These are phyloP conservation scores for Bolborhynchus lineola DNA, from an alignment of 2,113 vertebrate species.

Conservation along the genomic window DNA sequence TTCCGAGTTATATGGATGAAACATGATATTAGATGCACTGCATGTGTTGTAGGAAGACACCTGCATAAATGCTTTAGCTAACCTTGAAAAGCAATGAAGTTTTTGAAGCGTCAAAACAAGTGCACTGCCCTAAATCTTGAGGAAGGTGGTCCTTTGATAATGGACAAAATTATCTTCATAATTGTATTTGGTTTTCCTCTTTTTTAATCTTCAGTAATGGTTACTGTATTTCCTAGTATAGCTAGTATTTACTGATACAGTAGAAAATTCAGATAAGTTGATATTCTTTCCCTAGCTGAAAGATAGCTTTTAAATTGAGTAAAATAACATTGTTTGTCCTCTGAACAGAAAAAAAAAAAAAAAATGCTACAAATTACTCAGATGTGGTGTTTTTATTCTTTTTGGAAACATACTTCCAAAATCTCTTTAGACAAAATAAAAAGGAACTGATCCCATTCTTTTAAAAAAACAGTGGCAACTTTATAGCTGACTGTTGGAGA, in stretches of 20 bases:
- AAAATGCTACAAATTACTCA: not conserved
- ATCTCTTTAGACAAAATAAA: not conserved
- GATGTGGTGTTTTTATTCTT: not conserved
- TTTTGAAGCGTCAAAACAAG: not conserved
- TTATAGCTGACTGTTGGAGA: constrained; percentile 4
- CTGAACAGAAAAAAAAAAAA: not conserved
- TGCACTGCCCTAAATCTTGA: not conserved
- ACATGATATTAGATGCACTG: not conserved
- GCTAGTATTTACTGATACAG: not conserved
- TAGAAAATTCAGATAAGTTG: not conserved
- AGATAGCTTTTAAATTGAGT: not conserved
- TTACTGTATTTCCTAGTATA: not conserved
- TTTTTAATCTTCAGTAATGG: not conserved
- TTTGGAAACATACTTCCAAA: not conserved
- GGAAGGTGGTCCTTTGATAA: not conserved
- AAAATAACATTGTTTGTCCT: not conserved
- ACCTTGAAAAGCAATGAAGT: not conserved
- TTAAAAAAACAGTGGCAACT: not conserved
- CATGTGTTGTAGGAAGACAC: not conserved
- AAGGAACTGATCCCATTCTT: not conserved
- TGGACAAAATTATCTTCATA: not conserved
- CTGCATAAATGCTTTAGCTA: not conserved
- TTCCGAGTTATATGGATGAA: not conserved
- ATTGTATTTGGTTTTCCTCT: not conserved
- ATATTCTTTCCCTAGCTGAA: not conserved